These are phyloP conservation scores for Psilanteris sp. DNA, from an alignment of 1,140 invertebrate genomes.

Conservation along the genomic window DNA sequence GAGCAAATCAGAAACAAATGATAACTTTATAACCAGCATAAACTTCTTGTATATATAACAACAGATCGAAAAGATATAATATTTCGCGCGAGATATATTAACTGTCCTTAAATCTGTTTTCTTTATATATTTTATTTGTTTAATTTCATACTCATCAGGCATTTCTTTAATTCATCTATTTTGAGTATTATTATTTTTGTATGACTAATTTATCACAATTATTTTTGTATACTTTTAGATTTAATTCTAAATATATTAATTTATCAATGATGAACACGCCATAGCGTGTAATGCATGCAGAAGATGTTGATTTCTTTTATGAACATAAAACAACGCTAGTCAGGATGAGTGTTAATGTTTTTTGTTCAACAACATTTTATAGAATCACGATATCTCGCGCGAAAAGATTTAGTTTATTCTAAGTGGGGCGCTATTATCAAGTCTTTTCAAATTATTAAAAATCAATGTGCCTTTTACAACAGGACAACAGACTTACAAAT, in stretches of 20 bases:
- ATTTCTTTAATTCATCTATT: slow-evolving; percentile 2
- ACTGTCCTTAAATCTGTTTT: neutral
- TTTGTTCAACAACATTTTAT: slow-evolving; percentile 31
- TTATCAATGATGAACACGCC: no score
- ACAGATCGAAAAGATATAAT: slow-evolving; percentile 5
- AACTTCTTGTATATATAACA: slow-evolving; percentile 31
- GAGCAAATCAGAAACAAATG: neutral
- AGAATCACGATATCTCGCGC: slow-evolving; percentile 29
- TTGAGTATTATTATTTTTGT: slow-evolving; percentile 42
- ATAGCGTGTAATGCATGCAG: no score
- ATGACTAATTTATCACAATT: slow-evolving; percentile 31
- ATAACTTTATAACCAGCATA: slow-evolving; percentile 10
- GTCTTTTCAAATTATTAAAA: no score
- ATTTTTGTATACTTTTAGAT: slow-evolving; percentile 32
- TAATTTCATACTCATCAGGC: neutral
- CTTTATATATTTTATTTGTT: neutral
- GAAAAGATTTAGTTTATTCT: slow-evolving; percentile 25
- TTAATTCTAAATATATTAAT: no score
- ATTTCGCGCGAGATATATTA: slow-evolving; percentile 29
- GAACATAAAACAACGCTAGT: slow-evolving; percentile 68
- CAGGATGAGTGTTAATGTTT: slow-evolving; percentile 66
- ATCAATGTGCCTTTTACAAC: no score
- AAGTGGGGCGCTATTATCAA: no score
- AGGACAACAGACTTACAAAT: no score
- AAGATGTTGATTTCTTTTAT: neutral